phyloP scores from a whole-genome alignment of 2,888 invertebrate species.

The Sericinus montela region DNA sequence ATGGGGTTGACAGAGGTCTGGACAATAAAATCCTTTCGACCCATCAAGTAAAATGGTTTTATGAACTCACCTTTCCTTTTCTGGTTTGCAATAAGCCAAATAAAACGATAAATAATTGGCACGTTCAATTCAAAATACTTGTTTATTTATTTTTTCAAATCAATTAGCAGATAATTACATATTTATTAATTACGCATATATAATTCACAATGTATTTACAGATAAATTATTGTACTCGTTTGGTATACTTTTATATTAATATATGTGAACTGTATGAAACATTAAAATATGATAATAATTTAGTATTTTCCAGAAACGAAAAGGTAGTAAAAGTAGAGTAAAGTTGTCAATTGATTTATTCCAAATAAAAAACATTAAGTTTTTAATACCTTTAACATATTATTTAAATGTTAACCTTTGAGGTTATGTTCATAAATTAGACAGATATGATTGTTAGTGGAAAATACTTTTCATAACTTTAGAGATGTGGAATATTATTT shows the following conservation, averaged over 20 bases:
- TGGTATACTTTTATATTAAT: constrained; percentile 56
- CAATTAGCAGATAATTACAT: constrained; percentile 64
- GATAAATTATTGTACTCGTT: constrained; percentile 72
- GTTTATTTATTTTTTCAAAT: constrained; percentile 63
- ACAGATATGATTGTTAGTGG: constrained; percentile 4
- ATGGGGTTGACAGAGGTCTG: too few relatives aligned
- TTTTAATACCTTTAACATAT: too few relatives aligned
- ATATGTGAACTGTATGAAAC: constrained; percentile 44
- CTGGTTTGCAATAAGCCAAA: constrained; percentile 19
- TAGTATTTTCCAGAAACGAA: constrained; percentile 22
- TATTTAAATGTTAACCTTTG: too few relatives aligned
- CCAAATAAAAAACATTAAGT: background rate
- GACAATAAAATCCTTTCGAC: too few relatives aligned
- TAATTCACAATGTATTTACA: constrained; percentile 71
- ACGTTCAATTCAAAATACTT: constrained; percentile 75
- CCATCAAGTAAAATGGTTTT: too few relatives aligned
- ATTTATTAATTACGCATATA: constrained; percentile 32
- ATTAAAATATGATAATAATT: constrained; percentile 27
- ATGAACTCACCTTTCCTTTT: too few relatives aligned
- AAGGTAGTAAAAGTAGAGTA: too few relatives aligned
- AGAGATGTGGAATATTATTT: constrained; percentile 13
- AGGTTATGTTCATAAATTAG: too few relatives aligned
- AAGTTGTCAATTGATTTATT: too few relatives aligned
- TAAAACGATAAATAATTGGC: constrained; percentile 67
- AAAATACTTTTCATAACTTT: constrained; percentile 12